Base-by-base conservation (phyloP, 2,797 vertebrate species). In the Passerculus sandwichensis region DNA sequence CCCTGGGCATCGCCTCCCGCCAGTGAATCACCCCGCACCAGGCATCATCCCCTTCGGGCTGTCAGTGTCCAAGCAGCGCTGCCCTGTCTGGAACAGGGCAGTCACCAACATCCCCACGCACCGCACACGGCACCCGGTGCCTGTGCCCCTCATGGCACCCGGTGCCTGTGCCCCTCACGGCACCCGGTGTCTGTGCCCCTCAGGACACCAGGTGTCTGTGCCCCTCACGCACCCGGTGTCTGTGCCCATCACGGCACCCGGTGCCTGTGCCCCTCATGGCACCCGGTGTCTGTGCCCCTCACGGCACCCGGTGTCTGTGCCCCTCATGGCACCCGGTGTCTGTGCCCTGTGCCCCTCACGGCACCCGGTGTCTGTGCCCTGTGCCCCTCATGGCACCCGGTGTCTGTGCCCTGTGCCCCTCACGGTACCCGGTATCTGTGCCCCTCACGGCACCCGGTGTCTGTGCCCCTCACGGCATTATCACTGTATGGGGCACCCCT, bases 401-500 rank as follows among this genome's bases (percentile, higher is more conserved):
- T 36, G 36, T 36, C 36, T 36, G 36, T 36, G 26, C 40, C 53
- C 36, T 36, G 36, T 36, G 26, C 40, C 53, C 19, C 48, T 18
- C 44, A 15, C 7, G 25, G 42, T 48, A 38, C 1, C 3, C 2
- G 11, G 15, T 7, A 7, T 9, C 38, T 3, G 15, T 16, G 26
- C 40, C 54, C 19, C 48, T 25, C 45, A 13, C 6, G 26, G 60
- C 50, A 34, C 1, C 3, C 2, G 11, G 14, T 5, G 9, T 9
- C 44, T 3, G 16, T 17, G 26, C 40, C 54, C 19, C 50, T 22
- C 45, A 14, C 5, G 23, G 56, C 56, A 36, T 1, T 17, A 8
- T 14, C 57, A 8, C 30, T 18, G 4, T 14, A 5, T 2, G 2
- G 13, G 25, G 50, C 29, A 45, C 21, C 21, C 2, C 9, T 3